Evolutionary conservation across 2,888 invertebrate genomes (phyloP), one percentile per base, ranked within the genome.

Genomic region (Drosophila rubida): DNA sequence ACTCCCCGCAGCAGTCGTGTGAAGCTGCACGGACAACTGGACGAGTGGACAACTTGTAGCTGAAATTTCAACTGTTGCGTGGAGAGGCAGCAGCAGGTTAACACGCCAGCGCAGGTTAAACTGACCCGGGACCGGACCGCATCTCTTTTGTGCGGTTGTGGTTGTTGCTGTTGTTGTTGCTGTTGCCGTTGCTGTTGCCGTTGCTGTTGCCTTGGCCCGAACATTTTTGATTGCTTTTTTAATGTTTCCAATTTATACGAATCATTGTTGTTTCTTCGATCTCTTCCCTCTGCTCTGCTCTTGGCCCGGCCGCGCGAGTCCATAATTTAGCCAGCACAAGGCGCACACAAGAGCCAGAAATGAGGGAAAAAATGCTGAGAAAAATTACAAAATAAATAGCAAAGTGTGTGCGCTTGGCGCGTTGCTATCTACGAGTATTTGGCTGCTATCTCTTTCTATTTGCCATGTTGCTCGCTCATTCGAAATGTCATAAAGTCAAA

Each of bases 241-340:
- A 82, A 82, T 82, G 82, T 87, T 84, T 83, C 84, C 86, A 87
- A 84, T 87, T 87, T 84, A 87, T 87, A 83, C 86, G 88, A 84
- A 84, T 84, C 84, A 84, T 87, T 84, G 83, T 86, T 87, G 80
- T 71, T 85, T 75, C 78, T 70, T 74, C 61, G 35, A 37, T n/a
- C n/a, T n/a, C n/a, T n/a, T n/a, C n/a, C n/a, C n/a, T n/a, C n/a
- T n/a, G n/a, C n/a, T n/a, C n/a, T n/a, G n/a, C n/a, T n/a, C 44
- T 41, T 44, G 32, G 44, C 57, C 51, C 35, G 66, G 54, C 75
- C 57, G 58, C 60, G 55, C 69, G 84, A 84, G 84, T 87, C 87
- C 86, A 84, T 87, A 84, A 87, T 87, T 84, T 87, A 80, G 78
- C 70, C 77, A 70, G 65, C 69, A 69, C 66, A 79, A 59, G n/a